A percentile compares a stretch with the other conserved stretches of the same genome.
Conservation (phyloP, 2,113 vertebrate species). For the Osmerus eperlanus region DNA sequence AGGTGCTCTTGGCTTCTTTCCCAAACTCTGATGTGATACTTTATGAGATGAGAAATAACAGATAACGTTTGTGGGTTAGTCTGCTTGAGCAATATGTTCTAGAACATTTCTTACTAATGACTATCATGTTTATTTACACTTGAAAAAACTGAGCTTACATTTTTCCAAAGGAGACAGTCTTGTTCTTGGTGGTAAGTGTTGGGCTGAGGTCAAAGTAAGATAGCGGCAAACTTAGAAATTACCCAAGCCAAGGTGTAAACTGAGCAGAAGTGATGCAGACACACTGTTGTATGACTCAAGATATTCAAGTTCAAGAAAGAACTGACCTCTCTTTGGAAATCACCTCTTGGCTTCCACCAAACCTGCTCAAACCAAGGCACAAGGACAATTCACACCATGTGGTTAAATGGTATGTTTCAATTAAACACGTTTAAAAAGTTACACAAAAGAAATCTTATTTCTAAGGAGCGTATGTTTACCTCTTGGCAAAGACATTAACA, state of each 20-base stretch:
- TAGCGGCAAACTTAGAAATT: neutral
- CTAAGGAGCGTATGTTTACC: neutral
- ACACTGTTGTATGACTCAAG: neutral
- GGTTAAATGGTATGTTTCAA: neutral
- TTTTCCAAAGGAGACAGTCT: neutral
- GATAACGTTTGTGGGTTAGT: neutral
- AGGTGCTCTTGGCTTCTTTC: neutral
- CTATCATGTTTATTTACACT: neutral
- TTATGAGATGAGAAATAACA: neutral
- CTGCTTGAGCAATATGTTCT: neutral
- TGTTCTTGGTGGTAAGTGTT: neutral
- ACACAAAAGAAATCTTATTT: neutral
- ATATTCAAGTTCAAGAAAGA: neutral
- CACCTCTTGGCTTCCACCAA: constrained; percentile 15
- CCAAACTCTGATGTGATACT: neutral
- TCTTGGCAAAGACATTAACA: constrained; percentile 12
- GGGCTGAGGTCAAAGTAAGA: neutral
- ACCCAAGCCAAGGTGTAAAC: neutral
- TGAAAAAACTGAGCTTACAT: neutral
- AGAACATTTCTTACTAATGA: too few relatives aligned
- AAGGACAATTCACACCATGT: neutral
- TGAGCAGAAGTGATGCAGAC: neutral
- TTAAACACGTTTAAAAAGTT: neutral
- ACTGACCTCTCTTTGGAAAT: constrained; percentile 18
- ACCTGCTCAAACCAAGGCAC: constrained; percentile 12